Conservation (phyloP, 2,797 vertebrate species). For the Fratercula arctica region DNA sequence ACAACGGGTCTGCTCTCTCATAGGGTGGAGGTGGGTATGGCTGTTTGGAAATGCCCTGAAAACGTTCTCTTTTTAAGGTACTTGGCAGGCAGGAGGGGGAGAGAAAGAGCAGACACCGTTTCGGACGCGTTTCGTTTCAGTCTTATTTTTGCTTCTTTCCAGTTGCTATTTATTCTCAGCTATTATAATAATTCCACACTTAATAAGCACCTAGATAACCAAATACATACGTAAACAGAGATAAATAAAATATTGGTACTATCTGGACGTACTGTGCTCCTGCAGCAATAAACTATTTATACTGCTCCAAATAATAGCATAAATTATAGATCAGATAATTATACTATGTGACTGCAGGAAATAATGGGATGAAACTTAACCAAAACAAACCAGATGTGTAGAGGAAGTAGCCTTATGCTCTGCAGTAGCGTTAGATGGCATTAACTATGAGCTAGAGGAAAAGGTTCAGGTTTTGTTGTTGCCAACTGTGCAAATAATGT, state of each 20-base stretch:
- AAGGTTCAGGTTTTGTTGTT: slow-evolving; percentile 1
- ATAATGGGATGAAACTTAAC: slow-evolving; percentile 4
- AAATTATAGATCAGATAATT: slow-evolving; percentile 48
- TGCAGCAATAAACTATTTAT: slow-evolving; percentile 29
- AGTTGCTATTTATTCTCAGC: neutral
- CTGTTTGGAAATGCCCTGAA: neutral
- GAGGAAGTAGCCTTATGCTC: neutral
- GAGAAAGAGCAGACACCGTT: neutral
- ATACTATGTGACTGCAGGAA: neutral
- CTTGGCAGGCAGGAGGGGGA: neutral
- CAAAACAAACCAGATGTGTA: slow-evolving; percentile 1
- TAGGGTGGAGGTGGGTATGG: neutral
- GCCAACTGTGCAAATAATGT: neutral
- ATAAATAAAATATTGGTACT: slow-evolving; percentile 41
- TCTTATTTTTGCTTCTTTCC: slow-evolving; percentile 10
- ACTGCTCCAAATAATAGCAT: neutral
- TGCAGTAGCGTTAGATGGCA: neutral
- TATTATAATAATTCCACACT: neutral
- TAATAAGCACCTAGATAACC: slow-evolving; percentile 32
- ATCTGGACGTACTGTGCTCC: slow-evolving; percentile 34
- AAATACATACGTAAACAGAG: neutral
- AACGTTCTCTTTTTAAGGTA: neutral
- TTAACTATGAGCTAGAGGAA: neutral
- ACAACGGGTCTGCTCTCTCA: fast-evolving
- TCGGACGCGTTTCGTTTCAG: neutral